Base-by-base conservation (phyloP, 2,113 vertebrate genomes). In the Myiagra hebetior region DNA sequence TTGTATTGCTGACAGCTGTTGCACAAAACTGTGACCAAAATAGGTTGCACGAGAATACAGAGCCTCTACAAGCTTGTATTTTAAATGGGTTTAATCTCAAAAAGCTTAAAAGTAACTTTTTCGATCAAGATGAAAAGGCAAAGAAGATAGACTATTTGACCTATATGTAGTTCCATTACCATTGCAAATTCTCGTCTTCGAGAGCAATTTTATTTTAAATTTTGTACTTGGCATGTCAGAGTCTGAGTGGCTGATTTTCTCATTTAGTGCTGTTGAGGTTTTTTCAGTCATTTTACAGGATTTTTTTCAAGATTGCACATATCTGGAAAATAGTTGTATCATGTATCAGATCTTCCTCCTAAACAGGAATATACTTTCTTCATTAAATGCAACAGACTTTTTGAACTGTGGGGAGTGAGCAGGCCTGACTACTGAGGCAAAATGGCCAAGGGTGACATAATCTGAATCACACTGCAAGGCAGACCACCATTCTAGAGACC, bases 211-310 rank as follows among this genome's bases (percentile, higher is more conserved):
- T 50, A 39, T 26, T 87, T 60, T 74, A 70, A 88, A 91, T 90
- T 94, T 85, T 84, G 39, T 80, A 37, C 30, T 90, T 28, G 8
- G 4, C 65, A 63, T 55, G 55, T 30, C 24, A 73, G 11, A 78
- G 39, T 50, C 42, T 17, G 19, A 73, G 46, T 12, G 13, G 22
- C 12, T 59, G 46, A 39, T 67, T 77, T 69, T 69, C 57, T 85
- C 0, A 0, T n/a, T 69, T 62, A 19, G 9, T 8, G 26, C 20
- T 63, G 22, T 27, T 75, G 28, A 30, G 2, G 0, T 7, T 70
- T 83, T 57, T 73, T 19, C 21, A 65, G 41, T 28, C 24, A 35
- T 31, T 83, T 76, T 59, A 24, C 5, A 62, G 12, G 17, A 20
- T 15, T n/a, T 46, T 46, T 44, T 59, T 6, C 35, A 85, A 46